Percentiles rank a stretch among this genome's conserved stretches.
phyloP scores from a whole-genome alignment of 2,113 vertebrate species.

The Eonycteris spelaea region DNA sequence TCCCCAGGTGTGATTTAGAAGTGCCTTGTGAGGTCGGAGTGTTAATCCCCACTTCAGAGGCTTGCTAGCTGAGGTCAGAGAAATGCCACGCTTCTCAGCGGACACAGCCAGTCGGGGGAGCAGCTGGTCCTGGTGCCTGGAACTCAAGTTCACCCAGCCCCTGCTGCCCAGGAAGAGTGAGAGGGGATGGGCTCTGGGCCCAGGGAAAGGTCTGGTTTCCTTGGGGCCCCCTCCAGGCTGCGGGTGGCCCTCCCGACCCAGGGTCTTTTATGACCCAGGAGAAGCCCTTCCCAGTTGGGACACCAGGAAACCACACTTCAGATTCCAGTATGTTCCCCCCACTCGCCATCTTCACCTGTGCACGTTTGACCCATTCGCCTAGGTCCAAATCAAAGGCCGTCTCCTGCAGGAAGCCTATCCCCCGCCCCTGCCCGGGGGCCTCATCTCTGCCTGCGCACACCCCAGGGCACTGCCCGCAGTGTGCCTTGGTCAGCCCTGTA shows the following conservation, averaged over 20 bases:
- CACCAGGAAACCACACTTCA: neutral
- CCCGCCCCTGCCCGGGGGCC: accelerated
- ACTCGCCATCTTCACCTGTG: neutral
- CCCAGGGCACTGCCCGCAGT: neutral
- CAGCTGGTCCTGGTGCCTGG: neutral
- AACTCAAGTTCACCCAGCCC: neutral
- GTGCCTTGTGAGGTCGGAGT: neutral
- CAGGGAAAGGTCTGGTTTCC: neutral
- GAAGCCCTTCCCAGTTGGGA: neutral
- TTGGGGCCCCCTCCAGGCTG: neutral
- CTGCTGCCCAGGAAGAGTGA: neutral
- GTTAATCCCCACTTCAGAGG: neutral
- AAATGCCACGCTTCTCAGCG: neutral
- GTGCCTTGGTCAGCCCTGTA: neutral
- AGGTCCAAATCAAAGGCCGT: neutral
- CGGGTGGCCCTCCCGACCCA: neutral
- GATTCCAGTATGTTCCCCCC: neutral
- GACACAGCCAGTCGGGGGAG: neutral
- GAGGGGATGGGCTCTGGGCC: neutral
- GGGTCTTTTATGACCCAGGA: neutral
- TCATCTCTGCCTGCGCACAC: accelerated
- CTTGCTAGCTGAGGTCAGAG: neutral
- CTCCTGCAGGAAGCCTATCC: neutral
- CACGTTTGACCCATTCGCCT: no score
- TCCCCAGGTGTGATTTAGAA: neutral